phyloP scores from a whole-genome alignment of 2,113 vertebrate genomes.

The Prietella phreatophila region DNA sequence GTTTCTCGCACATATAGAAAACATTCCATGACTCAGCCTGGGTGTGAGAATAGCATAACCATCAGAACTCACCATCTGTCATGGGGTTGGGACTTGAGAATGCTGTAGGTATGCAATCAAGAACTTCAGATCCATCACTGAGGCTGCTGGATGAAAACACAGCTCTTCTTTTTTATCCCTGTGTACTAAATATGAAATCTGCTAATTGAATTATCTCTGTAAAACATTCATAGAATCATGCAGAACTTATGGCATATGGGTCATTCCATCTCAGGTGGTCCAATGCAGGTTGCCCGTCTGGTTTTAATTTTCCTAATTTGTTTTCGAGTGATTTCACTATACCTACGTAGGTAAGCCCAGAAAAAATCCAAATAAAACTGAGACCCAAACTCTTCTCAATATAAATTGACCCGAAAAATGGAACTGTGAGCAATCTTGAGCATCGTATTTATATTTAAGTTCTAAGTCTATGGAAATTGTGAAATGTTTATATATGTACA shows the following conservation, averaged over 20 bases:
- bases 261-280: too few species aligned
- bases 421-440: too few species aligned
- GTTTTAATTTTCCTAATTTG: too few species aligned
- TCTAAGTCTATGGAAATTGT: too few species aligned
- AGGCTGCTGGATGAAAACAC: not conserved
- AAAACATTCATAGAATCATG: not conserved
- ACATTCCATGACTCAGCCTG: constrained; percentile 41
- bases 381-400: not conserved
- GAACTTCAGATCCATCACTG: not conserved
- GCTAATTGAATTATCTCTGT: not conserved
- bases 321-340: too few species aligned
- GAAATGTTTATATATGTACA: too few species aligned
- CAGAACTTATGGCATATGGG: not conserved
- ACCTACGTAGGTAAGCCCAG: too few species aligned
- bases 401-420: too few species aligned
- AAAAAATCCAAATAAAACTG: too few species aligned
- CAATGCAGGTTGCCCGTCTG: too few species aligned
- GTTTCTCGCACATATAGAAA: not conserved
- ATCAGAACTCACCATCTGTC: constrained; percentile 46
- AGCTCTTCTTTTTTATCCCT: not conserved
- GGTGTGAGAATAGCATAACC: constrained; percentile 35
- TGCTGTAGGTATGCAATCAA: not conserved
- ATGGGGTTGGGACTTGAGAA: not conserved
- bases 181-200: not conserved
- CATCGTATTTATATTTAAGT: too few species aligned